Evolutionary conservation across 2,888 invertebrate genomes (phyloP), one percentile per base, ranked within the genome.

Genomic region (Conistra vaccinii): DNA sequence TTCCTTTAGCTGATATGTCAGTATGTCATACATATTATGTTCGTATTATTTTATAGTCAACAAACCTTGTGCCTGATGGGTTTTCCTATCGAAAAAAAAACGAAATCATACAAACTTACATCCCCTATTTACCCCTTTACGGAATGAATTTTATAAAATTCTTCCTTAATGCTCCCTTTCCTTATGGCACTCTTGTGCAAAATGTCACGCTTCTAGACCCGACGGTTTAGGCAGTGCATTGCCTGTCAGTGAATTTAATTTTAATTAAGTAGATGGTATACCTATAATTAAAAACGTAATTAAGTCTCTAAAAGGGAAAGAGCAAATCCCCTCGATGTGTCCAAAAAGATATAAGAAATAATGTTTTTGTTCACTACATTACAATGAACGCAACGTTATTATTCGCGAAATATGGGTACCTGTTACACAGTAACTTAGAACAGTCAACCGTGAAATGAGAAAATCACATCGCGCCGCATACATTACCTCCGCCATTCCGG

Each of bases 381-480:
- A 88, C 88, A 85, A 86, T 84, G 78, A 78, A 76, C 67, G 76
- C 71, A 73, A 73, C 81, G 80, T 85, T 88, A 85, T 88, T 83
- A 84, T 89, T 87, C 87, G 73, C 84, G 78, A 87, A 89, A 88
- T 87, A 82, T 80, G 84, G 75, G 80, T 69, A 85, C 74, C 76
- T 83, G 76, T 90, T 80, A 88, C 90, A 90, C 88, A 71, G 89
- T 81, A 67, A 75, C 73, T 67, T 77, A 78, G 70, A 76, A 75
- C 75, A 71, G 62, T 67, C 48, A 83, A 71, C 82, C 86, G 86
- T 82, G 83, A 86, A 90, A 90, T 87, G 85, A 88, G 84, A 76
- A 81, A 84, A 83, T 85, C 83, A 79, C 80, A 83, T 85, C 48
- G 77, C 83, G 32, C 77, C 73, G 76, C 80, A 77, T 83, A 83